Percentiles rank a stretch among this genome's conserved stretches.
Conservation (phyloP, 2,888 invertebrate species). For the Lycia hirtaria region DNA sequence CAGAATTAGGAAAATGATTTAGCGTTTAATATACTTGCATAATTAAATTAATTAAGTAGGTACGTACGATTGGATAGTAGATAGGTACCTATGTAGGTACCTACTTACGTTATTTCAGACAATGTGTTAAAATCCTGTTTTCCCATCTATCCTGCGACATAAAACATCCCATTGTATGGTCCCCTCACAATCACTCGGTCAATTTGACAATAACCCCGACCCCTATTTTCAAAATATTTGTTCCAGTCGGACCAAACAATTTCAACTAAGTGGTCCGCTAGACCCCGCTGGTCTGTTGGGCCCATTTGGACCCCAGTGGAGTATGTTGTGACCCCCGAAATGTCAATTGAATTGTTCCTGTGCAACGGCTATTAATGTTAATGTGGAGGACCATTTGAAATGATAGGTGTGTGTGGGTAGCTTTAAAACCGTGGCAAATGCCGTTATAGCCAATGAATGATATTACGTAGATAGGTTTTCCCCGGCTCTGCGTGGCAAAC, state of each 20-base stretch:
- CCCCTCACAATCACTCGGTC: slow-evolving; percentile 77
- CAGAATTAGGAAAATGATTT: no score
- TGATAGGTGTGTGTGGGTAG: slow-evolving; percentile 8
- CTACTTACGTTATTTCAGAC: not conserved
- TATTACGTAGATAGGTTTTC: no score
- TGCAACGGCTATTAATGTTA: slow-evolving; percentile 26
- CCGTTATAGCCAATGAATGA: no score
- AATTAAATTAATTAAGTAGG: no score
- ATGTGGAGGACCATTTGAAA: slow-evolving; percentile 16
- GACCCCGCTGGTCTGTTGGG: slow-evolving; percentile 26
- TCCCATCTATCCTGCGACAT: not conserved
- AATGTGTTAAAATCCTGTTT: not conserved
- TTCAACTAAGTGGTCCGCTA: slow-evolving; percentile 65
- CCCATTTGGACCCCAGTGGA: not conserved
- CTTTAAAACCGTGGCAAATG: not conserved
- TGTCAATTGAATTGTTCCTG: slow-evolving; percentile 79
- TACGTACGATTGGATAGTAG: no score
- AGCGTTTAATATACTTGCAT: no score
- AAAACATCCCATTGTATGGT: slow-evolving; percentile 39
- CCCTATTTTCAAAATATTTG: slow-evolving; percentile 83
- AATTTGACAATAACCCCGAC: slow-evolving; percentile 77
- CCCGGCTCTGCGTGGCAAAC: no score
- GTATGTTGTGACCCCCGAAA: slow-evolving; percentile 59
- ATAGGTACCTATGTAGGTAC: not conserved
- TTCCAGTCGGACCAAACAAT: slow-evolving; percentile 72